Evolutionary conservation across 2,113 vertebrate genomes (phyloP).

Genomic region (Brachyhypopomus occidentalis): DNA sequence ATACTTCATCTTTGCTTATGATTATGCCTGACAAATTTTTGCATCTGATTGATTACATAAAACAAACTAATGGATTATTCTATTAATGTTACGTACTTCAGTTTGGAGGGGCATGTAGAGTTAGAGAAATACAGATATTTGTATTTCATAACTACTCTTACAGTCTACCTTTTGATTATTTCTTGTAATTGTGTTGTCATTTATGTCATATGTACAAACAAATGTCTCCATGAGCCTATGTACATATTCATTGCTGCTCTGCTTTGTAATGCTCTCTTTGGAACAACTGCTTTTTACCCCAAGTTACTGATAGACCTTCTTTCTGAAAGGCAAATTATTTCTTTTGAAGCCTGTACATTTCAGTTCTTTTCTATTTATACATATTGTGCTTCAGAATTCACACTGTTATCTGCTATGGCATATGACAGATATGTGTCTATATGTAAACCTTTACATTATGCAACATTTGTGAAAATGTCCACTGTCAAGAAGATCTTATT

Average conservation of each 20-base stretch:
- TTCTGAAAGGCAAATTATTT: neutral
- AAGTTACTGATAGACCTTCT: constrained; percentile 21
- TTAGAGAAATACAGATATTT: constrained; percentile 30
- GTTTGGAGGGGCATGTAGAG: constrained; percentile 9
- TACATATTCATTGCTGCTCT: constrained; percentile 37
- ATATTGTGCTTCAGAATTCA: constrained; percentile 18
- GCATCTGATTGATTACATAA: neutral
- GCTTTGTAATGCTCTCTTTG: constrained; percentile 31
- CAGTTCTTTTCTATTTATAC: constrained; percentile 3
- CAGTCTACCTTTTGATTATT: constrained; percentile 5
- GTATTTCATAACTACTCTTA: constrained; percentile 11
- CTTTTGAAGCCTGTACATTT: neutral
- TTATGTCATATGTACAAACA: constrained; percentile 35
- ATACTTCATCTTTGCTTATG: too few species aligned
- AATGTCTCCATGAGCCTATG: constrained; percentile 31
- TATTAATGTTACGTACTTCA: constrained; percentile 22
- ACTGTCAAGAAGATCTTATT: constrained; percentile 21
- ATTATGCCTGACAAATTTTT: too few species aligned
- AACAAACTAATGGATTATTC: neutral
- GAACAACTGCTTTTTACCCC: constrained; percentile 10
- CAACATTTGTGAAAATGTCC: constrained; percentile 6
- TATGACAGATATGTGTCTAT: constrained; percentile 40
- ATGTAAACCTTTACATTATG: constrained; percentile 38
- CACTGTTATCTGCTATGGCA: constrained; percentile 25
- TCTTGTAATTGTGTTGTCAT: constrained; percentile 5